Percentiles rank a stretch among this genome's conserved stretches.
Conservation (phyloP, 2,113 vertebrate genomes). For the Rhinolophus ferrumequinum region DNA sequence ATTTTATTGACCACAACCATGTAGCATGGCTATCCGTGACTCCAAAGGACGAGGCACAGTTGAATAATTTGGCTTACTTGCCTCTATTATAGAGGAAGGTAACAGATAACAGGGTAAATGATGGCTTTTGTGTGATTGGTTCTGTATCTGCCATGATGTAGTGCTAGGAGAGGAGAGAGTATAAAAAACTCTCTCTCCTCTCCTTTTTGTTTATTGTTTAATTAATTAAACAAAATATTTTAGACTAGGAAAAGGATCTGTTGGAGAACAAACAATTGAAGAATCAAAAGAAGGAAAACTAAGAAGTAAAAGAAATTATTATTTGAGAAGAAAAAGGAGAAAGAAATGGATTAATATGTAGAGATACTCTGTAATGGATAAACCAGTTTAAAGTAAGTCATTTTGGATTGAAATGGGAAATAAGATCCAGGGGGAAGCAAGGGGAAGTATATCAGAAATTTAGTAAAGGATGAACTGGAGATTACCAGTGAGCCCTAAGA, state of each 20-base stretch:
- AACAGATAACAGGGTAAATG: neutral
- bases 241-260: neutral
- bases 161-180: neutral
- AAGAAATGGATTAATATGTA: slow-evolving; percentile 45
- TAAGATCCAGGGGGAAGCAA: neutral
- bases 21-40: neutral
- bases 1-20: neutral
- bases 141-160: neutral
- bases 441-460: slow-evolving; percentile 21
- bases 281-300: neutral
- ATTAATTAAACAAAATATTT: neutral
- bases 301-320: slow-evolving; percentile 52
- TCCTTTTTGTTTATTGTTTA: no score
- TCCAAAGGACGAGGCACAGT: neutral
- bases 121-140: neutral
- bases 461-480: slow-evolving; percentile 53
- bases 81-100: neutral
- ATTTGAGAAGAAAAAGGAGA: slow-evolving; percentile 20
- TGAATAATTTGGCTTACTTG: neutral
- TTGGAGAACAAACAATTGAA: neutral
- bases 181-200: no score
- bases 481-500: slow-evolving; percentile 25
- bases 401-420: slow-evolving; percentile 61
- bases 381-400: slow-evolving; percentile 56
- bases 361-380: slow-evolving; percentile 28